These are phyloP conservation scores for Camelus dromedarius DNA, from an alignment of 2,113 vertebrate genomes.

Conservation along the genomic window DNA sequence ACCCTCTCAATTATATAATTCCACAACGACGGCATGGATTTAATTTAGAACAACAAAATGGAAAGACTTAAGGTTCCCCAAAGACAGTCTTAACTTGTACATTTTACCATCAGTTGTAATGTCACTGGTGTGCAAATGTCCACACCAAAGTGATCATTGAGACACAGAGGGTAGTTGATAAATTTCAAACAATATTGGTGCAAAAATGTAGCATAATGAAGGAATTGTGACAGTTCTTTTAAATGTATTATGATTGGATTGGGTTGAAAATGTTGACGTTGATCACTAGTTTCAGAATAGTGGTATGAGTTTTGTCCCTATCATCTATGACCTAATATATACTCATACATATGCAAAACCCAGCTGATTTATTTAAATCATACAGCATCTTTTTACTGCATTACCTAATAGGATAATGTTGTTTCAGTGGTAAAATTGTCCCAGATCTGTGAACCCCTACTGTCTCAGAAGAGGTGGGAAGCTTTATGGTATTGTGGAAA, in stretches of 20 bases:
- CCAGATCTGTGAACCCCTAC: not conserved
- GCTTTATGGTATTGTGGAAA: not conserved
- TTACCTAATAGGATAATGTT: not conserved
- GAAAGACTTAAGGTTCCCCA: not conserved
- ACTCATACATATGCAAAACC: not conserved
- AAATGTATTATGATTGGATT: not conserved
- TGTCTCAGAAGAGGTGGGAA: not conserved
- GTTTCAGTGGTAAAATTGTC: not conserved
- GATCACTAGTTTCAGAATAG: not conserved
- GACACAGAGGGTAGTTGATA: not conserved
- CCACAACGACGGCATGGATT: not conserved
- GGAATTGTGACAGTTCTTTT: not conserved
- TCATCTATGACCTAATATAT: not conserved
- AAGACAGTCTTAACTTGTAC: not conserved
- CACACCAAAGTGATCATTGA: not conserved
- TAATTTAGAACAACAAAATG: not conserved
- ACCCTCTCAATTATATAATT: not conserved
- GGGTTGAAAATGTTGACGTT: not conserved
- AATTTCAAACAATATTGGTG: not conserved
- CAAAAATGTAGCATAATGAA: not conserved
- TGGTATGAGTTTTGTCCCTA: not conserved
- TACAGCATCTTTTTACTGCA: not conserved
- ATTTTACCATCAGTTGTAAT: not conserved
- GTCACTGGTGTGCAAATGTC: not conserved
- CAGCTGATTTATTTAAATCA: not conserved